Evolutionary conservation across 1,140 invertebrate genomes (phyloP).

Genomic region (Sycobia sp.): DNA sequence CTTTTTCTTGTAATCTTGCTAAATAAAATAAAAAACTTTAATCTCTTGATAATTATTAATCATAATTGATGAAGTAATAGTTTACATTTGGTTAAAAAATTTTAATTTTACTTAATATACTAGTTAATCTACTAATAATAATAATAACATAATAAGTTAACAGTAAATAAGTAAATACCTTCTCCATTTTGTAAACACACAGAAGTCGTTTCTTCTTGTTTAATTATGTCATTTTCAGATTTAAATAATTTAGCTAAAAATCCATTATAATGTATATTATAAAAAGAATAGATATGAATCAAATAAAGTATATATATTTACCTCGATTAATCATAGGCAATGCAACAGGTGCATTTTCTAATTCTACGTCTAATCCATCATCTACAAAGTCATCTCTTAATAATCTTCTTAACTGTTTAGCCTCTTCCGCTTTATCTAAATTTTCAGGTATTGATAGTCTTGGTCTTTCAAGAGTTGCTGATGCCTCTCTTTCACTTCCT

Average conservation of each 20-base stretch:
- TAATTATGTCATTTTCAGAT: conserved; percentile 20
- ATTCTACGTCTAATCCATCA: conserved; percentile 42
- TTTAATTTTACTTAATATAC: not conserved
- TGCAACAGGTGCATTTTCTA: conserved; percentile 44
- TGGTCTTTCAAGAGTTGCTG: conserved; percentile 43
- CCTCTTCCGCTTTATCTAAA: conserved; percentile 51
- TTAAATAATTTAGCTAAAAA: conserved; percentile 41
- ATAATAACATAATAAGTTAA: not conserved
- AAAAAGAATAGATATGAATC: conserved; percentile 7
- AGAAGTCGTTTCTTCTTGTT: conserved; percentile 42
- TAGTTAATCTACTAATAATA: not conserved
- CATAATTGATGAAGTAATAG: not conserved
- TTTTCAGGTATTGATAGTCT: conserved; percentile 50
- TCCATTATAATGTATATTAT: conserved; percentile 1
- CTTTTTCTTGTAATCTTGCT: conserved; percentile 2
- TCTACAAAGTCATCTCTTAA: conserved; percentile 55
- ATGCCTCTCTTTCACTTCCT: conserved; percentile 35
- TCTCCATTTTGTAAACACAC: conserved; percentile 49
- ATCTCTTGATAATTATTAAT: not conserved
- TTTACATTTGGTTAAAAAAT: conserved; percentile 2
- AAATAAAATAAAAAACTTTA: conserved; percentile 9
- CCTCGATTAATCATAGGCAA: conserved; percentile 48
- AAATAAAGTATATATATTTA: conserved; percentile 10
- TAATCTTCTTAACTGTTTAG: conserved; percentile 48
- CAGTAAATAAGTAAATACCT: conserved; percentile 38